Evolutionary conservation across 2,888 invertebrate genomes (phyloP), one percentile per base, ranked within the genome.

Genomic region (Antitype chi): DNA sequence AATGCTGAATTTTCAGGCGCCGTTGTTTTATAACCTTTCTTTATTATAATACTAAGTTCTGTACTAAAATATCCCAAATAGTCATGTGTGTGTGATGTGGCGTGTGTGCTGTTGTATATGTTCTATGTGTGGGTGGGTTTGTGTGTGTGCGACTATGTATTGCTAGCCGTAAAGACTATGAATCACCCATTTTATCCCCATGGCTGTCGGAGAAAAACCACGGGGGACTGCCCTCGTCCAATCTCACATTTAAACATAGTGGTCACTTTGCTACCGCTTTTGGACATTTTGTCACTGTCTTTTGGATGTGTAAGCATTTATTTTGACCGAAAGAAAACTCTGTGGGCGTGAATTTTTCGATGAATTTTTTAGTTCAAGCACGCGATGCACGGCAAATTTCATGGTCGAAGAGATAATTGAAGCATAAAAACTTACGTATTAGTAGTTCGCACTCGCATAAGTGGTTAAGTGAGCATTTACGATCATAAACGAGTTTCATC

Each of bases 121-220:
- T n/a, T 64, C 1, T n/a, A n/a, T 43, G 59, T n/a, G 43, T 23
- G 23, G 7, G 20, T 13, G n/a, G 1, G 47, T 55, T 17, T 28
- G 43, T 13, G 17, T 75, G 55, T 55, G 77, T 59, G 75, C 2
- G 49, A 23, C n/a, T 60, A 53, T 28, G 15, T 57, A 47, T 72
- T 66, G 47, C 28, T 68, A 13, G 43, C 9, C 49, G 70, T 68
- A 49, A 67, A 68, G 53, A 64, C 70, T 63, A 82, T 84, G 81
- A 82, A 84, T 84, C 85, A 84, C 85, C 38, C 57, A 63, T 70
- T 38, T 62, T 49, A 13, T 52, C 60, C 74, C 70, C 74, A 62
- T 67, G 63, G 43, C 64, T 73, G 28, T 73, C 60, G 49, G 57
- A 55, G 67, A 62, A 52, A 32, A 74, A 55, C 57, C 70, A 60